phyloP scores from a whole-genome alignment of 1,140 invertebrate genomes.

The Heliothis virescens region DNA sequence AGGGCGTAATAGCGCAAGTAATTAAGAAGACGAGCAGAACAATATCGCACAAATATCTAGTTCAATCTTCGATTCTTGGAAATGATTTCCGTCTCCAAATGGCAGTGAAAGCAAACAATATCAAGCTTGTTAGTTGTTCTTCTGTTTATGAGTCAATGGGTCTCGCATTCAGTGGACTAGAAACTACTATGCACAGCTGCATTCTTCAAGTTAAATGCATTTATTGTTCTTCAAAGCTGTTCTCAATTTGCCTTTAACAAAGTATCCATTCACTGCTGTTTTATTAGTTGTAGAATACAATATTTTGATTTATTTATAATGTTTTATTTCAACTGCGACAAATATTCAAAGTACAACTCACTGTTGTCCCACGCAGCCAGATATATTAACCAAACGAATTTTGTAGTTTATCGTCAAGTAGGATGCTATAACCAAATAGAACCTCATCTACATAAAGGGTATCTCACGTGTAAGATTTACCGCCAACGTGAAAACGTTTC shows the following conservation, averaged over 20 bases:
- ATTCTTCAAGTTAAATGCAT: background rate
- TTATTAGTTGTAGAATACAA: background rate
- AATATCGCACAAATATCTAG: too few species aligned
- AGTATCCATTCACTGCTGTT: background rate
- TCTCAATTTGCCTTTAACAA: conserved; percentile 15
- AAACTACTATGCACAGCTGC: conserved; percentile 13
- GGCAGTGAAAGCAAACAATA: background rate
- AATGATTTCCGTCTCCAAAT: background rate
- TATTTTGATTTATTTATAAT: background rate
- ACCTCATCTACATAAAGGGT: conserved; percentile 34
- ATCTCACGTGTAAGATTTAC: conserved; percentile 26
- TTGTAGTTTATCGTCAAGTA: conserved; percentile 1
- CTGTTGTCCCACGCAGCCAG: too few species aligned
- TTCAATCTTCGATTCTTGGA: too few species aligned
- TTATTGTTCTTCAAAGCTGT: conserved; percentile 11
- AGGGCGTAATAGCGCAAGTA: too few species aligned
- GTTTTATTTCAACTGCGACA: too few species aligned
- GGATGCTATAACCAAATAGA: background rate
- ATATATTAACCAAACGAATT: background rate
- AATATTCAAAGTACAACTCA: background rate
- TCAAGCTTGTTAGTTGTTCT: background rate
- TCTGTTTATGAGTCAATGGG: background rate
- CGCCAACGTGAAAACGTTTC: conserved; percentile 25
- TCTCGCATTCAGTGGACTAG: conserved; percentile 19
- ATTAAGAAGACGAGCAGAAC: too few species aligned